These are phyloP conservation scores for Megaceryle maxima DNA, from an alignment of 2,113 vertebrate species.

Conservation along the genomic window DNA sequence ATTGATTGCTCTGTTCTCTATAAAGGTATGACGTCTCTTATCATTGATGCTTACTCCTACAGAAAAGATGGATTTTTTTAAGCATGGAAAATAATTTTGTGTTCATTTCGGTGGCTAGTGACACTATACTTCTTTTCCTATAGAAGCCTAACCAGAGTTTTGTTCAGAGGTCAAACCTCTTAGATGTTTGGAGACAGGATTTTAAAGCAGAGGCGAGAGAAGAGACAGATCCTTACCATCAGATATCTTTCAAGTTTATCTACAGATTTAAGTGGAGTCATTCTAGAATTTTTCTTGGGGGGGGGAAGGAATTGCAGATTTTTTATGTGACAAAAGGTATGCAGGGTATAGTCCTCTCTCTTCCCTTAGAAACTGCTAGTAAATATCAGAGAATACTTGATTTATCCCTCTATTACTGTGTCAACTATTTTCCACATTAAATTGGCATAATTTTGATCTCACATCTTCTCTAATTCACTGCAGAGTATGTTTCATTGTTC, in stretches of 20 bases:
- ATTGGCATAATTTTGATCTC: background rate
- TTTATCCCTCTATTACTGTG: background rate
- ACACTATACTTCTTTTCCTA: background rate
- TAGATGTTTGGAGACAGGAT: background rate
- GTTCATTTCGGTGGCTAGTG: background rate
- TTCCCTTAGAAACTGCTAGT: background rate
- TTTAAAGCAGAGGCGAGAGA: background rate
- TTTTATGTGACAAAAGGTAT: background rate
- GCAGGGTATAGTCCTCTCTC: fast-evolving
- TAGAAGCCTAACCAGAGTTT: background rate
- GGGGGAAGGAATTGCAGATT: fast-evolving
- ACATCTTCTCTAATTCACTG: background rate
- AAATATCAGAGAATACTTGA: background rate
- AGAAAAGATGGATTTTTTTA: background rate
- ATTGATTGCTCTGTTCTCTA: background rate
- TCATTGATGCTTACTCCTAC: background rate
- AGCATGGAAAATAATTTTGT: background rate
- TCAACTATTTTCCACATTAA: background rate
- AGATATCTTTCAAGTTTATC: background rate
- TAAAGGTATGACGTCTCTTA: background rate
- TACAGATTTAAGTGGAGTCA: background rate
- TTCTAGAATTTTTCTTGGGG: background rate
- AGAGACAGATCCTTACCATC: background rate
- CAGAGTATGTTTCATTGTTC: background rate
- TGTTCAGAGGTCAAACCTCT: background rate